Conservation (phyloP, 2,113 vertebrate genomes). For the Anthoscopus minutus region DNA sequence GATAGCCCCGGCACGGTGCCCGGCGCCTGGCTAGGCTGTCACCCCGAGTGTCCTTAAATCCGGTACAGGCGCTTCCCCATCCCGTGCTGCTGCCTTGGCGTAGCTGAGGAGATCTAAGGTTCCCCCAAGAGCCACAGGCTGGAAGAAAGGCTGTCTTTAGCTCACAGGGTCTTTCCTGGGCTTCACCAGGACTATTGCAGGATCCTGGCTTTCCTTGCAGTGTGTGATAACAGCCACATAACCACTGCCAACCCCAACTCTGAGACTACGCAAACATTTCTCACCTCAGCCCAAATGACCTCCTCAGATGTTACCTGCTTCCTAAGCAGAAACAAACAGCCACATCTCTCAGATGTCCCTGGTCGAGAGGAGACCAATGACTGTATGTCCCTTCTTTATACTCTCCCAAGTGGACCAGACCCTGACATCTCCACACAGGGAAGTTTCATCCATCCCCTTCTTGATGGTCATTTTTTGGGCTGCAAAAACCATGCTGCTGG, state of each 20-base stretch:
- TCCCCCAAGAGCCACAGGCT: neutral
- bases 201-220: neutral
- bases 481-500: neutral
- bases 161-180: neutral
- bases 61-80: neutral
- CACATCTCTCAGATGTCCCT: neutral
- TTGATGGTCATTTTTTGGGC: neutral
- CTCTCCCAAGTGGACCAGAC: neutral
- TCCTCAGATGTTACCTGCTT: neutral
- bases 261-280: neutral
- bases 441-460: neutral
- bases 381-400: neutral
- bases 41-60: neutral
- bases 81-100: neutral
- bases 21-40: neutral
- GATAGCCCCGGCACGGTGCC: neutral
- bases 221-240: accelerated
- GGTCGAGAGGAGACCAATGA: neutral
- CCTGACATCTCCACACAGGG: neutral
- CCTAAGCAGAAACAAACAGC: neutral
- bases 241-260: neutral
- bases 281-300: neutral
- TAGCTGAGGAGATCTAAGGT: neutral
- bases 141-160: neutral
- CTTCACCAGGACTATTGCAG: neutral